These are phyloP conservation scores for Hirtodrosophila trivittata DNA, from an alignment of 2,888 invertebrate species.

Conservation along the genomic window DNA sequence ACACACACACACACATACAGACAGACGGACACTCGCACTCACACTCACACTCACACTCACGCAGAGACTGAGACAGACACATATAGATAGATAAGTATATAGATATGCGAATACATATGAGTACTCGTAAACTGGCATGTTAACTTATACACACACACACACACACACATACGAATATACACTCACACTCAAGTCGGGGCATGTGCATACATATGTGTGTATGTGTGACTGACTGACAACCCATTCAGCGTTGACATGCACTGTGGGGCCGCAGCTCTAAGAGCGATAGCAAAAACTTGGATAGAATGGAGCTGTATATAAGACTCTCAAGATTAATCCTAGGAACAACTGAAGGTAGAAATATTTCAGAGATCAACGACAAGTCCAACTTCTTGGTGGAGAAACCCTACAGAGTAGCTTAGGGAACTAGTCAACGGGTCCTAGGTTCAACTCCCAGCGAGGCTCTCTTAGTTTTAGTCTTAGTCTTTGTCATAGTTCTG, in stretches of 20 bases:
- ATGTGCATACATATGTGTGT: constrained; percentile 7
- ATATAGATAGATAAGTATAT: constrained; percentile 38
- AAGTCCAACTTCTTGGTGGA: too few relatives aligned
- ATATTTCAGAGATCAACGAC: too few relatives aligned
- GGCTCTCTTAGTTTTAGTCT: too few relatives aligned
- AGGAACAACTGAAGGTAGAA: too few relatives aligned
- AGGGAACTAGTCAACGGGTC: too few relatives aligned
- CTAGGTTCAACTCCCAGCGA: too few relatives aligned
- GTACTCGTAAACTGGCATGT: constrained; percentile 41
- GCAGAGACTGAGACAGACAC: constrained; percentile 6
- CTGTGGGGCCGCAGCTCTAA: background rate
- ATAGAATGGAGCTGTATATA: too few relatives aligned
- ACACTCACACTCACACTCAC: background rate
- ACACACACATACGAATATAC: constrained; percentile 19
- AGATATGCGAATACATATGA: constrained; percentile 37
- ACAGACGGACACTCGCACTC: constrained; percentile 5
- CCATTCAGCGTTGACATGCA: constrained; percentile 14
- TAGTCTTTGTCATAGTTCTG: too few relatives aligned
- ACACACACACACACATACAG: constrained; percentile 30
- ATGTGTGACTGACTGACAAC: constrained; percentile 34
- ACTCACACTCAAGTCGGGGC: constrained; percentile 17
- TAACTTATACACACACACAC: constrained; percentile 29
- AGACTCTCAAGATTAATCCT: too few relatives aligned
- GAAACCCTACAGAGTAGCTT: too few relatives aligned
- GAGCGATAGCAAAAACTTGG: too few relatives aligned